phyloP scores from a whole-genome alignment of 1,140 invertebrate species.

The Diploscapter pachys region DNA sequence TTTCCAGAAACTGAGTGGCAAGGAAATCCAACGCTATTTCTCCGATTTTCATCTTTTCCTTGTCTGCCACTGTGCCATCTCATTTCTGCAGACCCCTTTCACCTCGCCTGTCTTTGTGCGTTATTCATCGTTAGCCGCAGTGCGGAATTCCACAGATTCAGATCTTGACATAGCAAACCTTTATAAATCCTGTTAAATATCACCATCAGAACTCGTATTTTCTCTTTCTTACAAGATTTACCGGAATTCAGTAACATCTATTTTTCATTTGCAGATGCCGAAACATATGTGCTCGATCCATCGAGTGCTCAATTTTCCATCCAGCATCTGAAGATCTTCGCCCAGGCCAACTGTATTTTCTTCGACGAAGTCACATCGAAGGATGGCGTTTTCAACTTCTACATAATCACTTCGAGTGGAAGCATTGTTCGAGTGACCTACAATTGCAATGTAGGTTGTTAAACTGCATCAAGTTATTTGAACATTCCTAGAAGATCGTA shows the following conservation, averaged over 20 bases:
- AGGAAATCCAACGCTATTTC: too few species aligned
- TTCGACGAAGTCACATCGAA: neutral
- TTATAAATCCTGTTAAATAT: too few species aligned
- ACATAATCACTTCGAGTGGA: neutral
- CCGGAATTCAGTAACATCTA: neutral
- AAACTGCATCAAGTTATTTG: neutral
- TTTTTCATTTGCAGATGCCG: neutral
- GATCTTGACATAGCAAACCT: too few species aligned
- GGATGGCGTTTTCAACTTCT: neutral
- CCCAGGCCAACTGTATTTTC: neutral
- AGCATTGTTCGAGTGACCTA: neutral
- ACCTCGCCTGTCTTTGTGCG: too few species aligned
- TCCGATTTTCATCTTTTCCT: too few species aligned
- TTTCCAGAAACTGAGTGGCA: too few species aligned
- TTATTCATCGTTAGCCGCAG: too few species aligned
- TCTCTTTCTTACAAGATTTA: neutral
- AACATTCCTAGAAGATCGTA: neutral
- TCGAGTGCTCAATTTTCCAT: constrained; percentile 6
- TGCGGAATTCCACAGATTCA: too few species aligned
- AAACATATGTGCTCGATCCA: neutral
- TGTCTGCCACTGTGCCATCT: too few species aligned
- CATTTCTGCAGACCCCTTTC: too few species aligned
- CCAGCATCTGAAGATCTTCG: constrained; percentile 10
- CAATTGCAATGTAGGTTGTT: constrained; percentile 2
- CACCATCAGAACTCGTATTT: neutral